phyloP scores from a whole-genome alignment of 2,888 invertebrate genomes.

The Chrysolina haemoptera region DNA sequence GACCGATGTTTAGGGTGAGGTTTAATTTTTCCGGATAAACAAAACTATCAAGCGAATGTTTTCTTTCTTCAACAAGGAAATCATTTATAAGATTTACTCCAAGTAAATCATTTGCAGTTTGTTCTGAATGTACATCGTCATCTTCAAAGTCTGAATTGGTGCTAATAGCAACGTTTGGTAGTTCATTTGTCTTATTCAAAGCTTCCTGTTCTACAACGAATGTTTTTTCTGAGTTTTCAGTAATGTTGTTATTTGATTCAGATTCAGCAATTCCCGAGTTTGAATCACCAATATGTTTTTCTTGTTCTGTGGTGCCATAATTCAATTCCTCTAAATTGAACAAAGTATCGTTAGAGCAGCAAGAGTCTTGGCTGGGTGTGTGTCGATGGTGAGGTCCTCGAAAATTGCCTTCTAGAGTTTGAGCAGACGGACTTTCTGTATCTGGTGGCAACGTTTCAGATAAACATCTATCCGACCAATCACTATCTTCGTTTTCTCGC shows the following conservation, averaged over 20 bases:
- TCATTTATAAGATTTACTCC: conserved; percentile 29
- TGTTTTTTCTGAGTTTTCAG: conserved; percentile 10
- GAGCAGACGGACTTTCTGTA: conserved; percentile 71
- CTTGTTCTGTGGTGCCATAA: conserved; percentile 55
- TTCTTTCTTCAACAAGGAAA: conserved; percentile 48
- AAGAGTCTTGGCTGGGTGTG: conserved; percentile 77
- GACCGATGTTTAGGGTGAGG: conserved; percentile 7
- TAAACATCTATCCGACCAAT: conserved; percentile 64
- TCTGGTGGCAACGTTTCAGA: conserved; percentile 67
- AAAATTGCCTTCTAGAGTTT: conserved; percentile 70
- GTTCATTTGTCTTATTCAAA: not conserved
- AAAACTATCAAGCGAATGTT: conserved; percentile 31
- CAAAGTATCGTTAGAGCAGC: conserved; percentile 77
- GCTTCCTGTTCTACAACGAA: conserved; percentile 21
- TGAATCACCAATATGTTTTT: conserved; percentile 46
- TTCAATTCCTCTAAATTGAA: conserved; percentile 75
- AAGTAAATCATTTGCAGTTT: not conserved
- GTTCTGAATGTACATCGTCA: not conserved
- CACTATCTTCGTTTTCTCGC: conserved; percentile 61
- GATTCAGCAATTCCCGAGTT: conserved; percentile 28
- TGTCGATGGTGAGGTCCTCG: conserved; percentile 61
- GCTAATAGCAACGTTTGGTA: conserved; percentile 14
- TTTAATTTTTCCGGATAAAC: not conserved
- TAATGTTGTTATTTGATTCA: conserved; percentile 37
- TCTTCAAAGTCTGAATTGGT: not conserved